A percentile compares a stretch with the other conserved stretches of the same genome.
Evolutionary conservation across 2,113 vertebrate species (phyloP).

Genomic region (Orcinus orca): DNA sequence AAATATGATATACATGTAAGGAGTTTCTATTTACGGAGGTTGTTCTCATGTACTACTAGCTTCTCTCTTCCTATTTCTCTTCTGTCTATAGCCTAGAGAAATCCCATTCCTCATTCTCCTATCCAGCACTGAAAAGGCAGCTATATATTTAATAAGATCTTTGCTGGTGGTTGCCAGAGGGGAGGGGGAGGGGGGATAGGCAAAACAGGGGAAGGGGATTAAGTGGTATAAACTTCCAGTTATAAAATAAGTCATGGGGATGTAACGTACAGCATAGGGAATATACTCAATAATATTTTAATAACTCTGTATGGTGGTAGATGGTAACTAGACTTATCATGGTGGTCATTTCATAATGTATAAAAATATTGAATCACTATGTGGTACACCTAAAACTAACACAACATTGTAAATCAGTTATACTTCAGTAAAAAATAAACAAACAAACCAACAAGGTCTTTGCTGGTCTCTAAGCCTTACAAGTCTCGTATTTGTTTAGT

Average conservation of each 20-base stretch:
- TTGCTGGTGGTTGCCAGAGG: neutral
- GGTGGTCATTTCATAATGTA: neutral
- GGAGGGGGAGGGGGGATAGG: neutral
- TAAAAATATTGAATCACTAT: neutral
- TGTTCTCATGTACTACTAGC: neutral
- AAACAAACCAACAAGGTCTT: neutral
- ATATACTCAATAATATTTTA: neutral
- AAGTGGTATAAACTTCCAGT: neutral
- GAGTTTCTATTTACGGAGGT: neutral
- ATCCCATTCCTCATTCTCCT: neutral
- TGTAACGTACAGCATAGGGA: neutral
- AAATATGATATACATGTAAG: neutral
- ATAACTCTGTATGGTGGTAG: neutral
- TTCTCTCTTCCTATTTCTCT: slow-evolving; percentile 1
- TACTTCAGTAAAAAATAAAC: neutral
- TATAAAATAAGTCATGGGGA: neutral
- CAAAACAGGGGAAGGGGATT: neutral
- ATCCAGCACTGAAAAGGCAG: neutral
- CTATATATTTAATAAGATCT: neutral
- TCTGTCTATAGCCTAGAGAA: neutral
- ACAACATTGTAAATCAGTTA: neutral
- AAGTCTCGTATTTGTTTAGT: slow-evolving; percentile 26
- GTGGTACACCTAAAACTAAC: neutral
- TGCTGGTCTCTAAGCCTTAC: neutral
- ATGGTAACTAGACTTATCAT: neutral